Base-by-base conservation (phyloP, 2,113 vertebrate species). In the Salvelinus sp. region DNA sequence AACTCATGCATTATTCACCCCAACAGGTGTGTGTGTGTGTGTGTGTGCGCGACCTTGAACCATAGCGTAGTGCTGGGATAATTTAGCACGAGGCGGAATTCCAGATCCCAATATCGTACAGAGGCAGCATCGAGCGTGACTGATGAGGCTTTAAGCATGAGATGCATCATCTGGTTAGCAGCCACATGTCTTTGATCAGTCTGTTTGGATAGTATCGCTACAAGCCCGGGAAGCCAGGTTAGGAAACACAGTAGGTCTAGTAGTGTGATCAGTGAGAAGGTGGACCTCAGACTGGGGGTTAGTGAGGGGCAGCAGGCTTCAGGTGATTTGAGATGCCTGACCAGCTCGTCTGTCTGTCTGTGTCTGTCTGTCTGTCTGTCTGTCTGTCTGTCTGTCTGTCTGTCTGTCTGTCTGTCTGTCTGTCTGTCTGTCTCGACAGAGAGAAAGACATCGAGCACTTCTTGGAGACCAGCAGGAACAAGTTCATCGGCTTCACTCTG, bases 361-460 rank as follows among this genome's bases (percentile, higher is more conserved):
- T 62, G 50, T 60, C 14, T 73, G 7, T 22, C 7, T 54, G 23
- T 68, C 18, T 67, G 62, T 65, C 44, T 33, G 73, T 28, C 13
- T 72, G 18, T 57, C 6, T 62, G 14, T 72, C 48, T 47, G 50
- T 72, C 25, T 62, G 50, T 60, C 14, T 73, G 7, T 22, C 7
- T 54, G 23, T 68, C 18, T 67, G 62, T 65, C 44, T 33, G 73
- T 28, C 13, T 72, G 18, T 57, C 6, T 70, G 47, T 64, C 4
- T 75, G 12, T 74, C 12, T 77, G 48, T 78, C 57, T 71, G 0
- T 57, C n/a, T 82, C 86, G 78, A 79, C 93, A 99, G 98, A 83
- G 96, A 98, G 91, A 98, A 97, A 58, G 98, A 99, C 89, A 98
- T 99, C 0, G 97, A 99, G 82, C 95, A 97, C 70, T 99, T 99